Conservation (phyloP, 2,797 vertebrate genomes). For the Thripadectes ignobilis region DNA sequence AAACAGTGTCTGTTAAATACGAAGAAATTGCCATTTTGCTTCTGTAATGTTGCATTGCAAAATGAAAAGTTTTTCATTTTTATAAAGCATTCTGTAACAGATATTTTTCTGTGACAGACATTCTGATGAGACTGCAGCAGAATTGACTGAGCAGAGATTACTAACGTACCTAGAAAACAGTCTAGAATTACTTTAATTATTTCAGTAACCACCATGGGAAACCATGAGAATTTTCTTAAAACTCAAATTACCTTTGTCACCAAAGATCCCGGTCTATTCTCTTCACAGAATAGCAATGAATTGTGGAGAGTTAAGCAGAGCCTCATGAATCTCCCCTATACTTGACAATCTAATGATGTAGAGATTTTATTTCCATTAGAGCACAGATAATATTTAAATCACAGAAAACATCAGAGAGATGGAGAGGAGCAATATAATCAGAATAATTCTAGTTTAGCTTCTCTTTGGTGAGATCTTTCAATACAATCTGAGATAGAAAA, state of each 20-base stretch:
- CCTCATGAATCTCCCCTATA: constrained; percentile 13
- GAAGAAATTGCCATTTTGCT: constrained; percentile 72
- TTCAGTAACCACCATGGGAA: constrained; percentile 26
- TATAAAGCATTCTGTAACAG: constrained; percentile 65
- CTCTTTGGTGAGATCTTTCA: not conserved
- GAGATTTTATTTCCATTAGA: not conserved
- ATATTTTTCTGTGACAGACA: constrained; percentile 60
- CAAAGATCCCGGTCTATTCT: constrained; percentile 1
- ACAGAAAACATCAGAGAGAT: not conserved
- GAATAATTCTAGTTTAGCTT: not conserved
- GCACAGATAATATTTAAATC: not conserved
- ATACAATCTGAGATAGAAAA: not conserved
- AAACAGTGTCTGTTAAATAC: constrained; percentile 65
- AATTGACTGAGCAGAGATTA: constrained; percentile 45
- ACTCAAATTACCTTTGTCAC: not conserved
- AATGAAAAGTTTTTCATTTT: constrained; percentile 72
- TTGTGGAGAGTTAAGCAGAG: constrained; percentile 1
- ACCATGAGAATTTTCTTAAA: constrained; percentile 56
- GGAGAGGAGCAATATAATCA: not conserved
- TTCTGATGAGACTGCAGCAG: constrained; percentile 56
- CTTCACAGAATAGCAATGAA: constrained; percentile 15
- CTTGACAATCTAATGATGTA: not conserved
- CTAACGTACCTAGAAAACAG: constrained; percentile 40
- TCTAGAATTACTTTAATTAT: constrained; percentile 41
- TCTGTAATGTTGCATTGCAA: constrained; percentile 63